Base-by-base conservation (phyloP, 2,888 invertebrate species). In the Orthonevra nobilis region DNA sequence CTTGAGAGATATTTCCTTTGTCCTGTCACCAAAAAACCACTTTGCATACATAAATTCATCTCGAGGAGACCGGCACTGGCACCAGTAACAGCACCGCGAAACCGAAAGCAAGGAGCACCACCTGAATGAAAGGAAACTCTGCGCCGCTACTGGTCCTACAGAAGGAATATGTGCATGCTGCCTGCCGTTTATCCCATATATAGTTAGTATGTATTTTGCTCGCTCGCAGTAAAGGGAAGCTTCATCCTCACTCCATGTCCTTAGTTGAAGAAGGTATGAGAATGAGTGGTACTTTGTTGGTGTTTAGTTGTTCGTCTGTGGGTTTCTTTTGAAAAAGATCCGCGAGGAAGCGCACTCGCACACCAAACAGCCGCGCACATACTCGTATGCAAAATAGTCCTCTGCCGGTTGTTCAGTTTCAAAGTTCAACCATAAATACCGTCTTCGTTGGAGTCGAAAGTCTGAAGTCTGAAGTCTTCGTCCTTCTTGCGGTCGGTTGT, bases 11-110 rank as follows among this genome's bases (percentile, higher is more conserved):
- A 83, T 83, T 83, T 81, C 82, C 75, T 83, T 83, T 83, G 83
- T 83, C 77, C 82, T 83, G 83, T 83, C 82, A 83, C 83, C 81
- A 74, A 83, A 83, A 85, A 83, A 83, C 82, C 86, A 84, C 83
- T 86, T 86, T 86, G 86, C 86, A 86, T 86, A 86, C 86, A 86
- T 86, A 87, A 86, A 86, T 86, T 86, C 86, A 86, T 86, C 86
- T 87, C 79, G 61, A 68, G 66, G 34, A 73, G 79, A n/a, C n/a
- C n/a, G n/a, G 79, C 79, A 73, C 66, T 66, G 61, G 50, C 34
- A 60, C 46, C 63, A 5, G 46, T n/a, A 17, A 15, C 10, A 19
- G n/a, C n/a, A n/a, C 28, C n/a, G 26, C 56, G 32, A 28, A 26
- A 30, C 5, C 34, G 3, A n/a, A 15, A 50, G 69, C 42, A 42